These are phyloP conservation scores for Dermochelys coriacea DNA, from an alignment of 2,797 vertebrate species.

Conservation along the genomic window DNA sequence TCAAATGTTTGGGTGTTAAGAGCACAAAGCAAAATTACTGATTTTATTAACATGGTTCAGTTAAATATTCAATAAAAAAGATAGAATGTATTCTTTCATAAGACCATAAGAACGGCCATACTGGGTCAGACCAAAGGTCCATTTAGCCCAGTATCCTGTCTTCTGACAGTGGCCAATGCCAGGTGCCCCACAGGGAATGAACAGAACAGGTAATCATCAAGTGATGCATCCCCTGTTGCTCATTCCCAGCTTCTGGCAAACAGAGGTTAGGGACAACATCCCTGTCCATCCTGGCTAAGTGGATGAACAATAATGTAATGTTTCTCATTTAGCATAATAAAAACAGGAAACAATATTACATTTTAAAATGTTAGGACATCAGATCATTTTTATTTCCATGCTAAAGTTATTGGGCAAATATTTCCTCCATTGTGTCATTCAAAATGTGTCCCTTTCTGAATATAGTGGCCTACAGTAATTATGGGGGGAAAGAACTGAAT, in stretches of 20 bases:
- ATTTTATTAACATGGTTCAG: background rate
- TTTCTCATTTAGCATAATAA: conserved; percentile 73
- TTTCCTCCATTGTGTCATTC: conserved; percentile 22
- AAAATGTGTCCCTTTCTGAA: conserved; percentile 29
- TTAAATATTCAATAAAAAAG: background rate
- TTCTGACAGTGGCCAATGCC: too few relatives aligned
- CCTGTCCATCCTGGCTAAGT: background rate
- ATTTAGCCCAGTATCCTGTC: too few relatives aligned
- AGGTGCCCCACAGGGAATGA: too few relatives aligned
- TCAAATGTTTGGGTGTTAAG: background rate
- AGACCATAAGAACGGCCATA: too few relatives aligned
- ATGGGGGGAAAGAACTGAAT: background rate
- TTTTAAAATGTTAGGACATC: conserved; percentile 61
- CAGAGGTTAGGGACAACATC: too few relatives aligned
- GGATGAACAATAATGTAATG: conserved; percentile 40
- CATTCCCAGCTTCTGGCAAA: too few relatives aligned
- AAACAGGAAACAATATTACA: conserved; percentile 66
- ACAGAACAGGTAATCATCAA: too few relatives aligned
- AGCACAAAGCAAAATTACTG: background rate
- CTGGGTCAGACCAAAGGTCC: too few relatives aligned
- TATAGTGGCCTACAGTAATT: background rate
- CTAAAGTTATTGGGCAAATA: conserved; percentile 56
- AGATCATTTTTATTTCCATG: conserved; percentile 45
- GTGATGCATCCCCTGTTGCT: too few relatives aligned
- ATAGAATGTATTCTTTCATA: background rate